Conservation (phyloP, 2,113 vertebrate species). For the Cnemophilus loriae region DNA sequence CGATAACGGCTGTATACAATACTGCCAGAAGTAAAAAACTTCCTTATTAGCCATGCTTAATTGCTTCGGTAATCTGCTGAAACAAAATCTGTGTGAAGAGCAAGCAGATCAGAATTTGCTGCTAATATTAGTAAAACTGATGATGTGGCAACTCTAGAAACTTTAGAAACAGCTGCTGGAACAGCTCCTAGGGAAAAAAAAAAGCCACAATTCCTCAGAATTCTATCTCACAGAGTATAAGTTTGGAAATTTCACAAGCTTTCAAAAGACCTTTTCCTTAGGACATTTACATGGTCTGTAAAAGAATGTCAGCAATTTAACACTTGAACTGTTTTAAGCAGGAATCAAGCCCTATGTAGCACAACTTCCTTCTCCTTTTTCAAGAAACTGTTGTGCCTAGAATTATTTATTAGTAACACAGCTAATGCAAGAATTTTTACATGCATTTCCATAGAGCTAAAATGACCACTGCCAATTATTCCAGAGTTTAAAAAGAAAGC, state of each 20-base stretch:
- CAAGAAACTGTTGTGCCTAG: background rate
- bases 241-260: constrained; percentile 61
- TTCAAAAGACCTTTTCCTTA: constrained; percentile 60
- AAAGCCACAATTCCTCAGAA: constrained; percentile 44
- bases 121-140: constrained; percentile 60
- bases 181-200: constrained; percentile 20
- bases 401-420: constrained; percentile 1
- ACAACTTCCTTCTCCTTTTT: background rate
- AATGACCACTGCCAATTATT: background rate
- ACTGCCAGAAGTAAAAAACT: background rate
- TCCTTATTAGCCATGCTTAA: background rate
- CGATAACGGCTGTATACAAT: background rate
- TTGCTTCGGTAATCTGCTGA: background rate
- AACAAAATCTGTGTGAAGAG: constrained; percentile 10
- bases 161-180: constrained; percentile 69
- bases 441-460: background rate
- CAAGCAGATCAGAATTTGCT: constrained; percentile 15
- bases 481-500: background rate
- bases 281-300: constrained; percentile 62
- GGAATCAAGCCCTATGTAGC: background rate
- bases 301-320: constrained; percentile 64
- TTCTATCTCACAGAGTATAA: constrained; percentile 52
- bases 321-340: constrained; percentile 22
- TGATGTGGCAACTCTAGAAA: constrained; percentile 73
- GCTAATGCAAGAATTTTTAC: background rate